Percentiles rank a stretch among this genome's conserved stretches.
These are phyloP conservation scores for Agyllia agylla DNA, from an alignment of 2,888 invertebrate species.

Conservation along the genomic window DNA sequence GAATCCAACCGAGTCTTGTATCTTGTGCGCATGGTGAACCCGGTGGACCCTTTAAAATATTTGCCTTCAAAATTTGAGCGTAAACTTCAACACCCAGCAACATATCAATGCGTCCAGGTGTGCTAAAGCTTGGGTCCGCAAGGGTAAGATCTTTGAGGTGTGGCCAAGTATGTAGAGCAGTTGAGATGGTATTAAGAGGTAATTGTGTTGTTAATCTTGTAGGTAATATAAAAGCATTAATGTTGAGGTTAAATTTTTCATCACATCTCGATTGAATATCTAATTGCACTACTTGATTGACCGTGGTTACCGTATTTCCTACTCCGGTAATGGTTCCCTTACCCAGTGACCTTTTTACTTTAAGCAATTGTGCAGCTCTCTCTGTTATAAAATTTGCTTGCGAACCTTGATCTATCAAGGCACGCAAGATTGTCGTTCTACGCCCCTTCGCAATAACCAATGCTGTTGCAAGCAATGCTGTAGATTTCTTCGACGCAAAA, in stretches of 20 bases:
- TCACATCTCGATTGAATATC: constrained; percentile 33
- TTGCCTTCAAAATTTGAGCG: background rate
- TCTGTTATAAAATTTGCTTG: constrained; percentile 59
- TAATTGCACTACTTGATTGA: constrained; percentile 47
- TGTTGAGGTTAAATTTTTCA: constrained; percentile 10
- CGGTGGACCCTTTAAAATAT: background rate
- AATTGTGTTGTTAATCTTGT: constrained; percentile 55
- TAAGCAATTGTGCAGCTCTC: constrained; percentile 51
- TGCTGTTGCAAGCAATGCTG: background rate
- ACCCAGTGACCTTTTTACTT: constrained; percentile 22
- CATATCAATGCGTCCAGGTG: background rate
- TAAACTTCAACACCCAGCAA: background rate
- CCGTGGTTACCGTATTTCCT: constrained; percentile 21
- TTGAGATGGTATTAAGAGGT: constrained; percentile 49
- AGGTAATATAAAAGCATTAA: background rate
- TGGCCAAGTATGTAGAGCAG: constrained; percentile 38
- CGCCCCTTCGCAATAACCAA: background rate
- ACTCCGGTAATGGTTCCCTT: constrained; percentile 31
- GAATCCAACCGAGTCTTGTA: background rate
- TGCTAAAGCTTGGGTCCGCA: constrained; percentile 10
- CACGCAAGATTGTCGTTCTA: background rate
- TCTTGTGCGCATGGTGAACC: background rate
- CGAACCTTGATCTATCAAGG: too few relatives aligned
- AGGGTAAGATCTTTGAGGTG: constrained; percentile 18
- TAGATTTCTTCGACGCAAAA: too few relatives aligned